Evolutionary conservation across 2,113 vertebrate species (phyloP), one percentile per base, ranked within the genome.

Genomic region (Phyllostomus hastatus): DNA sequence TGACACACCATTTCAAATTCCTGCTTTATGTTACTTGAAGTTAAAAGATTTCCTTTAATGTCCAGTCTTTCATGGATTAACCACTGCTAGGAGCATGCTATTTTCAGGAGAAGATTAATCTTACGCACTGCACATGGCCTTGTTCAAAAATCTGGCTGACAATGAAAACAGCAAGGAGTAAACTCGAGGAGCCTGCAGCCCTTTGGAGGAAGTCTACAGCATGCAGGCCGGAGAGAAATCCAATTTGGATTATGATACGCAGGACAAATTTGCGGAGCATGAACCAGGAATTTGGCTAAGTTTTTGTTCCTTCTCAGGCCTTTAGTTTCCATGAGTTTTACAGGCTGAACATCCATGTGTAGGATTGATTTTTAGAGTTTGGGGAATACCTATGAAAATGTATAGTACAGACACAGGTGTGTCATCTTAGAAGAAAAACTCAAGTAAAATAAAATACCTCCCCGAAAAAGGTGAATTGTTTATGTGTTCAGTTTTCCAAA

Each of bases 101-200:
- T 96, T 96, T 97, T 84, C 93, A 67, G 7, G 1, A 10, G 94
- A 35, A 82, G 10, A 91, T 96, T 97, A 93, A 73, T 54, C 0
- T 46, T 14, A 1, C 52, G n/a, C 15, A 52, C 86, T 16, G 41
- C 67, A 81, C 4, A 73, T 1, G 31, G 83, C 48, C 24, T 1
- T 15, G 26, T 95, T 96, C 17, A 94, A 35, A 79, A 72, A 66
- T 43, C 2, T 43, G 3, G n/a, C 91, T 83, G 33, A 48, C 22
- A 94, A 88, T 76, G 81, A 95, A 88, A 7, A 88, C 26, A n/a
- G 4, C 0, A n/a, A 14, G 26, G 33, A 80, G 19, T 78, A 84
- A 81, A 91, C 2, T 0, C 72, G 31, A 35, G 0, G 1, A 14
- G 33, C 59, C 38, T 64, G 75, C 64, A 94, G 3, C 10, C 28